Evolutionary conservation across 2,113 vertebrate species (phyloP).

Genomic region (Calidris pugnax): DNA sequence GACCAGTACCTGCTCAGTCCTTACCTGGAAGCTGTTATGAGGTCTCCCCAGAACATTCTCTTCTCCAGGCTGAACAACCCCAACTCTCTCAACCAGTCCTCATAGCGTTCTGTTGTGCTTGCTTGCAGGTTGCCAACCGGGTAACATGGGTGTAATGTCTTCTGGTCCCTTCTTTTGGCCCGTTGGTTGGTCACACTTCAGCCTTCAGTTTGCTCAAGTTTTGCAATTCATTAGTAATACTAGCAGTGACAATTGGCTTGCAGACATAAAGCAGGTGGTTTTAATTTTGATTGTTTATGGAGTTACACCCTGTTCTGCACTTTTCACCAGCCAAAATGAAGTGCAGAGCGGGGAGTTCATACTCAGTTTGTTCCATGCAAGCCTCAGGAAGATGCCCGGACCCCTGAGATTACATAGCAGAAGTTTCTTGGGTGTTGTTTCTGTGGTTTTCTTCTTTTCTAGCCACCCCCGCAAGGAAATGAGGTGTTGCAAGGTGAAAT

Average conservation of each 20-base stretch:
- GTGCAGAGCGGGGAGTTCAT: not conserved
- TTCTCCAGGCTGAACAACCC: too few relatives aligned
- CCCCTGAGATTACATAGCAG: not conserved
- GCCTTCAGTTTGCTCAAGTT: not conserved
- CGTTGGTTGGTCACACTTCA: not conserved
- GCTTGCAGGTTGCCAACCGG: not conserved
- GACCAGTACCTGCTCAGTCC: not conserved
- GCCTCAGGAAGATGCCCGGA: not conserved
- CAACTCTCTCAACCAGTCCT: too few relatives aligned
- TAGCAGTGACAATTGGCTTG: not conserved
- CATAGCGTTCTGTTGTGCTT: not conserved
- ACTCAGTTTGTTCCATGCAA: not conserved
- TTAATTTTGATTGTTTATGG: not conserved
- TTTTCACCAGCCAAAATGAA: not conserved
- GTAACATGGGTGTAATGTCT: not conserved
- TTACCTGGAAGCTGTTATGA: not conserved
- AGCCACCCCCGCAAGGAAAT: not conserved
- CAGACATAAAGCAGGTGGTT: not conserved
- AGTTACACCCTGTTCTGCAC: not conserved
- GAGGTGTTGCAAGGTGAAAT: not conserved
- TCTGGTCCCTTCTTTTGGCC: not conserved
- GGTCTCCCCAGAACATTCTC: too few relatives aligned
- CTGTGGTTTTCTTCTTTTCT: not conserved
- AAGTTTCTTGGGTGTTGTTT: not conserved
- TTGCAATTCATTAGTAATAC: not conserved